Percentiles rank a stretch among this genome's conserved stretches.
Evolutionary conservation across 2,113 vertebrate species (phyloP).

Genomic region (Propithecus coquereli): DNA sequence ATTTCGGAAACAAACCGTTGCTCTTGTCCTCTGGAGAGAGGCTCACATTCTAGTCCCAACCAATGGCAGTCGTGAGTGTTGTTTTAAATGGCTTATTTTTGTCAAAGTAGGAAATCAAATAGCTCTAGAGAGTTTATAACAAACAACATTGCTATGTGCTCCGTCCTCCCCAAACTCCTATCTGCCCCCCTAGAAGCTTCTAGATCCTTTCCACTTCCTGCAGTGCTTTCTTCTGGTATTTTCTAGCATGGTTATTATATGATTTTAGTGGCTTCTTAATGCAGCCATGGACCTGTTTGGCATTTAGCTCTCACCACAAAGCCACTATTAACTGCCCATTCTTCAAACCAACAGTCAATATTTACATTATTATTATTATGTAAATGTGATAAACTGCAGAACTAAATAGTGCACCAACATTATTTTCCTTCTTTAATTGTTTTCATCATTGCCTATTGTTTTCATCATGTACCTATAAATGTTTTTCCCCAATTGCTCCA

Average conservation of each 20-base stretch:
- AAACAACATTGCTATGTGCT: neutral
- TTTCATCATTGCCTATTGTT: neutral
- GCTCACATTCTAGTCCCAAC: neutral
- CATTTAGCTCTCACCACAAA: neutral
- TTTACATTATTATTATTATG: neutral
- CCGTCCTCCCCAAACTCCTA: rapidly evolving
- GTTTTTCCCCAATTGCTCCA: neutral
- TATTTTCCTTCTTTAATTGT: neutral
- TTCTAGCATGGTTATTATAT: neutral
- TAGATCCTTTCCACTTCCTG: neutral
- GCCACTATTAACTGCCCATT: neutral
- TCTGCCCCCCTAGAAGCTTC: too few relatives aligned
- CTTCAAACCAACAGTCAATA: neutral
- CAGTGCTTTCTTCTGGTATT: neutral
- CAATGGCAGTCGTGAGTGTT: neutral
- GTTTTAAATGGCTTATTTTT: neutral
- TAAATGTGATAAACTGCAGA: neutral
- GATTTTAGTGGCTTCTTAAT: neutral
- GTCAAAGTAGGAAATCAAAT: neutral
- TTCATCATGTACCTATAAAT: neutral
- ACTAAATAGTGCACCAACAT: too few relatives aligned
- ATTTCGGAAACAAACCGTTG: neutral
- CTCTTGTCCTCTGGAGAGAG: neutral
- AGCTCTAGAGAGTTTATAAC: neutral
- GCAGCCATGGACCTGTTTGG: neutral